Base-by-base conservation (phyloP, 2,797 vertebrate species). In the Merluccius polli region DNA sequence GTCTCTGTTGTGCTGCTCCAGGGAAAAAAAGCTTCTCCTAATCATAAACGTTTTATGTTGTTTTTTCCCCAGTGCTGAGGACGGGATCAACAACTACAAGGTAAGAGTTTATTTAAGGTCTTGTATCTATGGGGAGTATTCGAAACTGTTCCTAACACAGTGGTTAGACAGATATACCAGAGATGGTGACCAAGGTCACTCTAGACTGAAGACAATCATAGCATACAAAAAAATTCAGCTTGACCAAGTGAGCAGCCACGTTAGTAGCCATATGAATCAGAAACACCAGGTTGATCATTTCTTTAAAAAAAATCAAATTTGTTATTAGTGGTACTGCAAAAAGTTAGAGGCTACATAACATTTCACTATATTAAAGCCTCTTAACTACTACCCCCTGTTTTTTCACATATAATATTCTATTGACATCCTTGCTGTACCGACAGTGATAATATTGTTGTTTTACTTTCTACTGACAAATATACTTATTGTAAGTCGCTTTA, bases 1-100 rank as follows among this genome's bases (percentile, higher is more conserved):
- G 44, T 48, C 15, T 48, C 44, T 48, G 15, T 48, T 21, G 16
- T 18, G 18, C 44, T 73, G 71, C 24, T 32, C 1, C 5, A 2
- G 9, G 44, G 6, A 59, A 59, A 70, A 73, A 52, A 77, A 12
- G 13, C n/a, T 38, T 59, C 0, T 10, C 21, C 1, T 65, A 13
- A 2, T 73, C 32, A 36, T 83, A 1, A 59, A 52, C 48, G 1
- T 63, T 24, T 63, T 63, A 15, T 63, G 24, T 63, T 63, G n/a
- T 63, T 24, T 63, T 52, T 63, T 52, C 21, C 48, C 69, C 84
- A 94, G 93, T 79, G 94, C 94, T 79, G 92, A 94, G 82, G 87
- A 93, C 11, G 93, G 94, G 13, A 88, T 94, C 80, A 73, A 32
- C 35, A 80, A 89, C 82, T 94, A 89, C 33, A 94, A 93, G 93